Evolutionary conservation across 1,140 invertebrate species (phyloP).

Genomic region (Tribolium castaneum): DNA sequence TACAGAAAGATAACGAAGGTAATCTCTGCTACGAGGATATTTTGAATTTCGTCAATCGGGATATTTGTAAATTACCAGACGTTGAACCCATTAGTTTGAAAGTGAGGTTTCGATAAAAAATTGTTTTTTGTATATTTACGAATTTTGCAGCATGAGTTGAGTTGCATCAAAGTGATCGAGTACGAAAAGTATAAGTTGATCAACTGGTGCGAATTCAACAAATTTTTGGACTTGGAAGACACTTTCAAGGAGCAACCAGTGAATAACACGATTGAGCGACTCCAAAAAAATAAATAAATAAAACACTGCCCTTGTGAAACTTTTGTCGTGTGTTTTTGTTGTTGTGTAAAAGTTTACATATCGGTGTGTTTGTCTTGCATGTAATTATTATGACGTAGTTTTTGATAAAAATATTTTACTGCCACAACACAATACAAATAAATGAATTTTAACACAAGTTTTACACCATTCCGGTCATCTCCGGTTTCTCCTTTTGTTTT

Average conservation of each 20-base stretch:
- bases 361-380: not conserved
- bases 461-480: slow-evolving; percentile 64
- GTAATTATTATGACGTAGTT: not conserved
- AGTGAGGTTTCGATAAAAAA: slow-evolving; percentile 57
- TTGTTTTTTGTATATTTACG: not conserved
- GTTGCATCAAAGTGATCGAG: slow-evolving; percentile 65
- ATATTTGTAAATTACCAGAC: slow-evolving; percentile 67
- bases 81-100: slow-evolving; percentile 67
- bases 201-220: slow-evolving; percentile 67
- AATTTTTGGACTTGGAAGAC: slow-evolving; percentile 67
- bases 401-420: not conserved
- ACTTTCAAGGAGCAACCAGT: slow-evolving; percentile 56
- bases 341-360: no score
- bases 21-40: slow-evolving; percentile 72
- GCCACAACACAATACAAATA: not conserved
- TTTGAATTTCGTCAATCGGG: slow-evolving; percentile 70
- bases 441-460: not conserved
- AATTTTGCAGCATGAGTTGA: slow-evolving; percentile 63
- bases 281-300: slow-evolving; percentile 43
- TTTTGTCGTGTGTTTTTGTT: not conserved
- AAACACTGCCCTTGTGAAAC: not conserved
- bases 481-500: slow-evolving; percentile 79
- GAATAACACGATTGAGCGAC: slow-evolving; percentile 44
- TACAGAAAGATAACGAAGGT: slow-evolving; percentile 71
- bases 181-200: slow-evolving; percentile 63